A percentile compares a stretch with the other conserved stretches of the same genome.
These are phyloP conservation scores for Peromyscus leucopus DNA, from an alignment of 2,113 vertebrate species.

Conservation along the genomic window DNA sequence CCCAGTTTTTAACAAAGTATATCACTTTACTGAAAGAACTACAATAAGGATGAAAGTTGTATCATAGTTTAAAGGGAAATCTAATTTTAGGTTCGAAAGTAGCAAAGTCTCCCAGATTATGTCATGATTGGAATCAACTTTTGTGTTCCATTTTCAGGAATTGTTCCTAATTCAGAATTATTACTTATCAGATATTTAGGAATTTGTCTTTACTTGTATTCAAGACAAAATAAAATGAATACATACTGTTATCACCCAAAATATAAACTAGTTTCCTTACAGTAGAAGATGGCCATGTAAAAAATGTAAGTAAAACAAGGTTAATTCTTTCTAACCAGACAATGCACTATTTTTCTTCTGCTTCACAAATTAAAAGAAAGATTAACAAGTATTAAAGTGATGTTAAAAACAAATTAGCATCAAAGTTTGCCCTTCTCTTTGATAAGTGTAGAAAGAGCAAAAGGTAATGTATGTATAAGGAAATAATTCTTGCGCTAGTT, in stretches of 20 bases:
- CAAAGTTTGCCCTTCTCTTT: not conserved
- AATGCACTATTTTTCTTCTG: not conserved
- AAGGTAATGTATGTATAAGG: not conserved
- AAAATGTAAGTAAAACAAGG: not conserved
- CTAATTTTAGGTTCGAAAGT: not conserved
- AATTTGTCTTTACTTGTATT: not conserved
- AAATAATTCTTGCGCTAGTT: conserved; percentile 10
- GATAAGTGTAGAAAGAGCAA: conserved; percentile 20
- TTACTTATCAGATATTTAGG: not conserved
- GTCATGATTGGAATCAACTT: not conserved
- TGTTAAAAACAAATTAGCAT: conserved; percentile 21
- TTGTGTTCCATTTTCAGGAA: not conserved
- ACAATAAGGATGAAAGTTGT: not conserved
- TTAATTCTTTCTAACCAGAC: conserved; percentile 19
- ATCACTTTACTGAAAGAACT: not conserved
- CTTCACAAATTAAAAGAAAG: conserved; percentile 10
- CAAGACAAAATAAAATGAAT: conserved; percentile 14
- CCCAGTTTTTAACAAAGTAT: not conserved
- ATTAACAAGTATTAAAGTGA: not conserved
- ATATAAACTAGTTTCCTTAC: not conserved
- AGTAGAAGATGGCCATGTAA: not conserved
- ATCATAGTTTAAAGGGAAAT: not conserved
- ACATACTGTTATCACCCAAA: not conserved
- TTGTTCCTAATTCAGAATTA: not conserved
- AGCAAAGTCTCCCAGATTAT: not conserved